These are phyloP conservation scores for Harpagoxenus sublaevis DNA, from an alignment of 2,888 invertebrate genomes.

Conservation along the genomic window DNA sequence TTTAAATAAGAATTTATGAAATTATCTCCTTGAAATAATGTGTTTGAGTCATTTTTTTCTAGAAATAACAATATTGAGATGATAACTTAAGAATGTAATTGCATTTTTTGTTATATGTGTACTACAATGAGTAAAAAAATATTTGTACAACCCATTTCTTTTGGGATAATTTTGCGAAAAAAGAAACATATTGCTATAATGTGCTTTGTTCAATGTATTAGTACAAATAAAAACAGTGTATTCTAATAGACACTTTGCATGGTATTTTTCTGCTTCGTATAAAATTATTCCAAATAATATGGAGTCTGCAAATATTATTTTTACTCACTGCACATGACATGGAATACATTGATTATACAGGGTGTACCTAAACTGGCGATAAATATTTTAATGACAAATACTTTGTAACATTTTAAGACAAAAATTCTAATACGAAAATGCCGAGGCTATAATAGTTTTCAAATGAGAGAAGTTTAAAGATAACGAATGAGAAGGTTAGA, in stretches of 20 bases:
- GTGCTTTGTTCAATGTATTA: neutral
- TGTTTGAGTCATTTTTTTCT: neutral
- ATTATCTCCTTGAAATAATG: neutral
- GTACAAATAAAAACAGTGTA: slow-evolving; percentile 8
- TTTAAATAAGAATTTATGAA: neutral
- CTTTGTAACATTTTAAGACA: no score
- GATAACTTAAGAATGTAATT: neutral
- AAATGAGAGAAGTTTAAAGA: no score
- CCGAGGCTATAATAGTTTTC: no score
- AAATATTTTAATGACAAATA: no score
- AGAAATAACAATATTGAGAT: neutral
- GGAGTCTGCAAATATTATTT: slow-evolving; percentile 16
- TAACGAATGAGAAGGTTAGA: no score
- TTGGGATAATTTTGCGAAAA: slow-evolving; percentile 20
- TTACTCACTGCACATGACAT: neutral
- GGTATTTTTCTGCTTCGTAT: slow-evolving; percentile 6
- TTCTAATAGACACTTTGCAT: neutral
- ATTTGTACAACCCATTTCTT: neutral
- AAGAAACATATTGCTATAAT: slow-evolving; percentile 1
- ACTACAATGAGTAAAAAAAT: slow-evolving; percentile 5
- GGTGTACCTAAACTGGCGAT: no score
- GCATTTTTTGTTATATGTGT: neutral
- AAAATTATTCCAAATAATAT: slow-evolving; percentile 24
- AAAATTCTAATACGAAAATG: no score
- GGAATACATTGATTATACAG: neutral